Conservation (phyloP, 2,113 vertebrate genomes). For the Muntiacus reevesi region DNA sequence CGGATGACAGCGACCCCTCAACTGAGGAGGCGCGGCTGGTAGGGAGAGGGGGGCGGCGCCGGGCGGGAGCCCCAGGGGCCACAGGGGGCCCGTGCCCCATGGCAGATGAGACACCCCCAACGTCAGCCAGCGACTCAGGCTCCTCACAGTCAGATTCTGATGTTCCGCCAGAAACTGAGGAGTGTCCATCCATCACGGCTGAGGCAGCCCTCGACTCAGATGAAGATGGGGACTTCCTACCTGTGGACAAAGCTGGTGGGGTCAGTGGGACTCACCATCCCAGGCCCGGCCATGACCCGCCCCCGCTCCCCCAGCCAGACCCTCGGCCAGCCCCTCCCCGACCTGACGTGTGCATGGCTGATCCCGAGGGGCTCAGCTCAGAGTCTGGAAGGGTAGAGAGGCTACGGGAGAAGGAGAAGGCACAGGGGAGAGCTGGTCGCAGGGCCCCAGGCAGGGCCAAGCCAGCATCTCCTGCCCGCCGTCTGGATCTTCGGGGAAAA, state of each 20-base stretch:
- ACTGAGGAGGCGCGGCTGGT: slow-evolving; percentile 83
- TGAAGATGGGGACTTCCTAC: slow-evolving; percentile 94
- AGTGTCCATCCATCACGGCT: slow-evolving; percentile 91
- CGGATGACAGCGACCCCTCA: slow-evolving; percentile 90
- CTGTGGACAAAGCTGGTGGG: slow-evolving; percentile 90
- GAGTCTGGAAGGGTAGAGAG: slow-evolving; percentile 87
- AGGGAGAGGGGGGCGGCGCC: slow-evolving; percentile 83
- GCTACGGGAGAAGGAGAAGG: slow-evolving; percentile 92
- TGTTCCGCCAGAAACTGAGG: slow-evolving; percentile 91
- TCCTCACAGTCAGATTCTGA: slow-evolving; percentile 96
- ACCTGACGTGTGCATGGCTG: slow-evolving; percentile 98
- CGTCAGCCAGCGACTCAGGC: slow-evolving; percentile 93
- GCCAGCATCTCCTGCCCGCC: slow-evolving; percentile 89
- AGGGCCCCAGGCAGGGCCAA: slow-evolving; percentile 89
- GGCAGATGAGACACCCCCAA: slow-evolving; percentile 94
- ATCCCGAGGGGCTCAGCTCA: slow-evolving; percentile 89
- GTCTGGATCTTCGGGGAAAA: slow-evolving; percentile 88
- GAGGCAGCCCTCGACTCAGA: slow-evolving; percentile 94
- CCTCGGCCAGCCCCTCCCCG: slow-evolving; percentile 89
- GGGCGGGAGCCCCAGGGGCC: slow-evolving; percentile 78
- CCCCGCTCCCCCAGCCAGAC: slow-evolving; percentile 89
- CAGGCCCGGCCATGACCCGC: slow-evolving; percentile 88
- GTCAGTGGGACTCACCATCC: slow-evolving; percentile 83
- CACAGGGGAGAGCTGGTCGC: slow-evolving; percentile 86
- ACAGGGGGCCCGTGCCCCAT: slow-evolving; percentile 82